Percentiles rank a stretch among this genome's conserved stretches.
Evolutionary conservation across 2,113 vertebrate species (phyloP).

Genomic region (Nothoprocta pentlandii): DNA sequence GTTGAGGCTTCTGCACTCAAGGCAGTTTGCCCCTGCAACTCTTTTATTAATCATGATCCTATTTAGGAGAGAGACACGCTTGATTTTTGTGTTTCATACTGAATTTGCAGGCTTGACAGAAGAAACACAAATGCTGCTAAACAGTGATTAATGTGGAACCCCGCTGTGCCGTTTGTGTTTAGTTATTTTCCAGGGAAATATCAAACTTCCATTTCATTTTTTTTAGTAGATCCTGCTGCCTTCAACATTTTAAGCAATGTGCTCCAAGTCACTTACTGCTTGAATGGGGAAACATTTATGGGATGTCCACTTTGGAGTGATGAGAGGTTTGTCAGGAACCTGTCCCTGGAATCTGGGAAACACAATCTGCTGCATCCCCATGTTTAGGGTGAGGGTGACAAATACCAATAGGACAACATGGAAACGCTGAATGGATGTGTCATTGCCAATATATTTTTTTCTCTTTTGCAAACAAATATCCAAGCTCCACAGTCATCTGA

Average conservation of each 20-base stretch:
- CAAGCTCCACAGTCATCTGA: not conserved
- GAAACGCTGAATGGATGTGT: not conserved
- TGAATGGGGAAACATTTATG: not conserved
- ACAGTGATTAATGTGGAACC: not conserved
- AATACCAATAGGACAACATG: not conserved
- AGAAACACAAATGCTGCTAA: not conserved
- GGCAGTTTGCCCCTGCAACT: not conserved
- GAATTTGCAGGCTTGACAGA: not conserved
- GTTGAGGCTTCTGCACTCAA: not conserved
- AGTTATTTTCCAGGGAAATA: not conserved
- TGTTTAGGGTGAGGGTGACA: not conserved
- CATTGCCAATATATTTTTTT: not conserved
- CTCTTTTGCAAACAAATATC: not conserved
- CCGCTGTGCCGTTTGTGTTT: not conserved
- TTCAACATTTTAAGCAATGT: not conserved
- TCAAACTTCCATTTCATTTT: not conserved
- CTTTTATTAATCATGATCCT: not conserved
- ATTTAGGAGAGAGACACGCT: not conserved
- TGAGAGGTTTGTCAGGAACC: not conserved
- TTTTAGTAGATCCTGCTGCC: not conserved
- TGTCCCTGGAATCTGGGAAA: accelerated
- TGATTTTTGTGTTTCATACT: not conserved
- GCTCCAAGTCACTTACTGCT: not conserved
- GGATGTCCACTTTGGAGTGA: not conserved
- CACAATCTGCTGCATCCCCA: accelerated